phyloP scores from a whole-genome alignment of 2,797 vertebrate species.

The Garrulus glandarius region DNA sequence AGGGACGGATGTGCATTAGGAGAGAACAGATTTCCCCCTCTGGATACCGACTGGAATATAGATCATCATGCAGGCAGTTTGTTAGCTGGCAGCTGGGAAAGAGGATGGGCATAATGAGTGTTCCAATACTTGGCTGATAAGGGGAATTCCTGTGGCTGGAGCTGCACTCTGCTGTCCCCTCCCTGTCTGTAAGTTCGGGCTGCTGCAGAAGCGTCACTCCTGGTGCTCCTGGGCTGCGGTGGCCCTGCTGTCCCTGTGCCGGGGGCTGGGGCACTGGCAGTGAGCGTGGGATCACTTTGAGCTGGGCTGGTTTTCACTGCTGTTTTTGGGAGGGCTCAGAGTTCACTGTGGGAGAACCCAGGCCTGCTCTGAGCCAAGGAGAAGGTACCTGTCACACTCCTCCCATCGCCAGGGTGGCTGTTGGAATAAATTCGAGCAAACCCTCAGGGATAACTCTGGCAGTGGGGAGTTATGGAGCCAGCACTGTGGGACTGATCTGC shows the following conservation, averaged over 20 bases:
- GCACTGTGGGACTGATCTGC: accelerated
- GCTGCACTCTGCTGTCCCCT: accelerated
- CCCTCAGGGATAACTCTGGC: accelerated
- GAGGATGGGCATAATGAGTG: not conserved
- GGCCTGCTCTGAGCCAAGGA: not conserved
- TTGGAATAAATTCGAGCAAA: accelerated
- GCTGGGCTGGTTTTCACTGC: not conserved
- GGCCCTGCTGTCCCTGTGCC: not conserved
- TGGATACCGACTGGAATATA: not conserved
- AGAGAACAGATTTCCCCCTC: not conserved
- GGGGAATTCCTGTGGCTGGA: not conserved
- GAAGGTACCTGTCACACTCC: not conserved
- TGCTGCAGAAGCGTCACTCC: not conserved
- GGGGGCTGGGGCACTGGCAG: not conserved
- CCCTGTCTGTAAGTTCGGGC: not conserved
- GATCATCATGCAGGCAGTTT: not conserved
- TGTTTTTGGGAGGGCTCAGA: not conserved
- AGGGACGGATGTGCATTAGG: not conserved
- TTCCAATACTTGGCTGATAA: not conserved
- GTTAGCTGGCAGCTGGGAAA: not conserved
- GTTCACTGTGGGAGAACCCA: accelerated
- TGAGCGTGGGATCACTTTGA: accelerated
- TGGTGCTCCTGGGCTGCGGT: not conserved
- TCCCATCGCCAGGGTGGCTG: accelerated
- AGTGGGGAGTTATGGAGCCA: not conserved